Conservation (phyloP, 92 coral and sea anemone species). For the Palythoa grandiflora region DNA sequence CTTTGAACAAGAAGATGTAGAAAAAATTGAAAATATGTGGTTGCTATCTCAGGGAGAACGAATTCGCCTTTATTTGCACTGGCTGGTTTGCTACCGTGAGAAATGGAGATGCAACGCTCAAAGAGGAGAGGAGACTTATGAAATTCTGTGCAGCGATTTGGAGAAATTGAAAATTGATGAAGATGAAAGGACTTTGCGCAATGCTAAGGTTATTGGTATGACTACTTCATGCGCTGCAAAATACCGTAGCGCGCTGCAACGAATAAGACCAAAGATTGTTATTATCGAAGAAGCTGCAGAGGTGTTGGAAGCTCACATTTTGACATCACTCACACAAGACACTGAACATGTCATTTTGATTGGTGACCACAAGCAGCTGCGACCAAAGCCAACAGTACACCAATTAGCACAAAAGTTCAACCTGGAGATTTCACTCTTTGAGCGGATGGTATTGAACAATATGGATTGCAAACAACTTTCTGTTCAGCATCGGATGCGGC, state of each 20-base stretch:
- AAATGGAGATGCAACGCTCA: slow-evolving; percentile 21
- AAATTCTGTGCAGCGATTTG: slow-evolving; percentile 42
- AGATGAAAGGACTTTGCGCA: slow-evolving; percentile 62
- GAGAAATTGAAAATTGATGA: slow-evolving; percentile 27
- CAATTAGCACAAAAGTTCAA: slow-evolving; percentile 60
- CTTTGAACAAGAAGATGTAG: slow-evolving; percentile 63
- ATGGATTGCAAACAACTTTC: slow-evolving; percentile 47
- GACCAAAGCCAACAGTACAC: slow-evolving; percentile 82
- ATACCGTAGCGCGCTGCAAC: slow-evolving; percentile 63
- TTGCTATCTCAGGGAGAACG: slow-evolving; percentile 57
- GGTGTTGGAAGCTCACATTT: slow-evolving; percentile 83
- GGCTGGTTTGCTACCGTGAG: slow-evolving; percentile 64
- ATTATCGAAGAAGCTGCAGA: slow-evolving; percentile 91
- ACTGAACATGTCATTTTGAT: slow-evolving; percentile 80
- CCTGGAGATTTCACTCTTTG: slow-evolving; percentile 60
- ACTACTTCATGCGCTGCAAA: slow-evolving; percentile 87
- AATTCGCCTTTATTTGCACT: slow-evolving; percentile 68
- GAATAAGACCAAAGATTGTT: slow-evolving; percentile 72
- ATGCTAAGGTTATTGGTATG: slow-evolving; percentile 80
- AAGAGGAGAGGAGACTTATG: slow-evolving; percentile 57
- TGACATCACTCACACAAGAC: slow-evolving; percentile 74
- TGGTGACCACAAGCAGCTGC: slow-evolving; percentile 90
- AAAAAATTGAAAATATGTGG: slow-evolving; percentile 62
- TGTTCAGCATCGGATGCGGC: slow-evolving; percentile 61
- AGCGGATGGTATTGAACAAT: slow-evolving; percentile 59